Base-by-base conservation (phyloP, 2,113 vertebrate genomes). In the Apteryx owenii region DNA sequence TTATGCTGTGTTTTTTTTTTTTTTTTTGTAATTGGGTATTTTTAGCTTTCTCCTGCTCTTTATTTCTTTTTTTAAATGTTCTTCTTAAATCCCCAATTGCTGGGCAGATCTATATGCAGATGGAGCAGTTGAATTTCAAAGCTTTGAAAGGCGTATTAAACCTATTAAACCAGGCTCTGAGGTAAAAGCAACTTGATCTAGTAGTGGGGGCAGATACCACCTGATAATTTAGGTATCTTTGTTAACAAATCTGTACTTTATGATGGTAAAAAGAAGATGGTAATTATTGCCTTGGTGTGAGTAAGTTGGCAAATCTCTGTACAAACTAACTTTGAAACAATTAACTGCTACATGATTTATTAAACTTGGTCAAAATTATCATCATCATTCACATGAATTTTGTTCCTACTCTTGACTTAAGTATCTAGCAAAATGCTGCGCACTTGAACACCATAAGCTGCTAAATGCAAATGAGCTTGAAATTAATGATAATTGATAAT, bases 311-410 rank as follows among this genome's bases (percentile, higher is more conserved):
- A 42, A 31, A 64, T 66, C 44, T 93, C 71, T 91, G 73, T 64
- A 85, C 68, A 77, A 87, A 85, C 68, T 64, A 78, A 91, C 85
- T 56, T 73, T 53, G 75, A 78, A 91, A 16, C 76, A 85, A 88
- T 95, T 89, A 78, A 31, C 58, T 93, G 13, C 25, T 96, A 90
- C 94, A 81, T 88, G 62, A 85, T 75, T 82, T 91, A 89, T 88
- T 95, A 78, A 90, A 85, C 42, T 60, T 88, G 87, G 81, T 66
- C 58, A 73, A 79, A 95, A 81, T 89, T 54, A 77, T 91, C 8
- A 18, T 90, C 9, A 51, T 79, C 1, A 5, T 50, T 94, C 21
- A 15, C 22, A 36, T 12, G 31, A 92, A 42, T 78, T 93, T 78
- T 54, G 12, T 50, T 87, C 75, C 48, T 66, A 46, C 64, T 72